Conservation (phyloP, 1,140 invertebrate genomes). For the Lethrus apterus region DNA sequence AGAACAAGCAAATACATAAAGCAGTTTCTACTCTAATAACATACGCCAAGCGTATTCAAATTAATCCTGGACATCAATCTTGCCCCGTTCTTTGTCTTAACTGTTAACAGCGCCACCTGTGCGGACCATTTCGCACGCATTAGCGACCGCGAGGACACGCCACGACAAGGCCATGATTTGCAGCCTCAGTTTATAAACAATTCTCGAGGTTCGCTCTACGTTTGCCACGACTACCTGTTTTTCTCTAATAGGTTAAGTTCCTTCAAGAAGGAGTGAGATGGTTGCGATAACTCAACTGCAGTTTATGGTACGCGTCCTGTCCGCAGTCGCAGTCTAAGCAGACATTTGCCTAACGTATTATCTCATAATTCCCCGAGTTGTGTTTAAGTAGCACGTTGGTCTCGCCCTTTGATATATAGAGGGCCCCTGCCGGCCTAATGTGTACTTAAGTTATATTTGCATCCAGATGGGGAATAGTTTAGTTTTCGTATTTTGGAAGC, state of each 20-base stretch:
- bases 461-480: not conserved
- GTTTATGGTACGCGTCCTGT: slow-evolving; percentile 1
- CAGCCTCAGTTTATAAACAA: slow-evolving; percentile 24
- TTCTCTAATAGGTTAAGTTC: too few relatives aligned
- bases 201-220: slow-evolving; percentile 7
- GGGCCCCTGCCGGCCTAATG: slow-evolving; percentile 21
- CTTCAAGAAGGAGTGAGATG: too few relatives aligned
- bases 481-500: too few relatives aligned
- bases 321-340: slow-evolving; percentile 23
- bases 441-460: slow-evolving; percentile 12
- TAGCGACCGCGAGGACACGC: slow-evolving; percentile 27
- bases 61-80: slow-evolving; percentile 14
- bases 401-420: slow-evolving; percentile 36
- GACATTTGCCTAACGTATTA: slow-evolving; percentile 39
- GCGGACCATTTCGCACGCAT: slow-evolving; percentile 27
- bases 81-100: slow-evolving; percentile 13
- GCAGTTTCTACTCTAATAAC: too few relatives aligned
- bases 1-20: too few relatives aligned
- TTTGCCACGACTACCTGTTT: not conserved
- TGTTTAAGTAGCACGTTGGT: slow-evolving; percentile 35
- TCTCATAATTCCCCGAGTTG: slow-evolving; percentile 37
- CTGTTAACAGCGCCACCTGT: slow-evolving; percentile 24
- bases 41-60: slow-evolving; percentile 1
- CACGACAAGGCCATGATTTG: slow-evolving; percentile 28
- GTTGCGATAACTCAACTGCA: too few relatives aligned